Conservation (phyloP, 2,113 vertebrate genomes). For the Muntiacus reevesi region DNA sequence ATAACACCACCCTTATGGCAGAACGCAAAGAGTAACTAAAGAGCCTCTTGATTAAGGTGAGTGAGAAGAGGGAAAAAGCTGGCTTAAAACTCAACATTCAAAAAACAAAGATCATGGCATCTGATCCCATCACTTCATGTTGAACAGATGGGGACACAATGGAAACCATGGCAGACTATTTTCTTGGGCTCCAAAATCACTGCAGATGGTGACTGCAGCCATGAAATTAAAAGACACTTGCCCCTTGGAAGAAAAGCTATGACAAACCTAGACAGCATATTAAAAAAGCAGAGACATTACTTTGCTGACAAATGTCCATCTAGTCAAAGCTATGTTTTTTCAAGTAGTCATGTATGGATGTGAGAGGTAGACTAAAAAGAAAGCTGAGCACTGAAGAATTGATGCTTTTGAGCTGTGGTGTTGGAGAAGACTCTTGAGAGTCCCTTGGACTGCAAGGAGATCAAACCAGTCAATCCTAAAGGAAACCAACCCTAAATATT, state of each 20-base stretch:
- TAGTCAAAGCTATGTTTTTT: neutral
- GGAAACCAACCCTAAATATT: neutral
- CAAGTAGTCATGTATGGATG: neutral
- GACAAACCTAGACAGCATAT: neutral
- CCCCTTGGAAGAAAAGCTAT: neutral
- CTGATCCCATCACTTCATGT: neutral
- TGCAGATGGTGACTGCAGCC: neutral
- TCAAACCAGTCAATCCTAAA: neutral
- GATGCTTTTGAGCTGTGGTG: neutral
- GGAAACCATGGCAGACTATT: neutral
- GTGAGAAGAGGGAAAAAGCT: neutral
- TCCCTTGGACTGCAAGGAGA: neutral
- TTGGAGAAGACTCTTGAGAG: neutral
- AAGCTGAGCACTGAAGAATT: neutral
- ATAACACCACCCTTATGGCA: neutral
- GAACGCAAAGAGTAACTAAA: neutral
- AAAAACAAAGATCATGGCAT: neutral
- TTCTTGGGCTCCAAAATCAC: neutral
- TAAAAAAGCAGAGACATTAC: neutral
- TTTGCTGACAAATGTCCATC: neutral
- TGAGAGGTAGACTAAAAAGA: neutral
- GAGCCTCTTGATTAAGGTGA: neutral
- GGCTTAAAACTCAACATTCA: neutral
- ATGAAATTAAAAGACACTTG: neutral
- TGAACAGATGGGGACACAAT: fast-evolving